Evolutionary conservation across 2,113 vertebrate genomes (phyloP).

Genomic region (Trichomycterus rosablanca): DNA sequence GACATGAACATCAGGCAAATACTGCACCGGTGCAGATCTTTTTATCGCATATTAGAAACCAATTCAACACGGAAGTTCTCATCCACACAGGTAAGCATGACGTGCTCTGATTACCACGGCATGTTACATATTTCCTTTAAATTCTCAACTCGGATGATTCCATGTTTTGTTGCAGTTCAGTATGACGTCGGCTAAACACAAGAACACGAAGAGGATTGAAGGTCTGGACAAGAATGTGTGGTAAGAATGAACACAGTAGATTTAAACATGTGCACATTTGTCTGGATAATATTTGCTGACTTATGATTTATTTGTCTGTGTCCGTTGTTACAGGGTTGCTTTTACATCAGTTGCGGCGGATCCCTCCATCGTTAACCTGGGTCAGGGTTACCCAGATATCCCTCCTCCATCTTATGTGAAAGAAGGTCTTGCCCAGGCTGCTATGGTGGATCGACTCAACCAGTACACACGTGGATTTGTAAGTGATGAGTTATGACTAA

Average conservation of each 20-base stretch:
- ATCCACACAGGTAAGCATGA: constrained; percentile 54
- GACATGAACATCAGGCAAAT: constrained; percentile 52
- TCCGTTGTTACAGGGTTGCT: constrained; percentile 76
- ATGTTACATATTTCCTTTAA: background rate
- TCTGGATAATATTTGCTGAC: no score
- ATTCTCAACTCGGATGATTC: constrained; percentile 12
- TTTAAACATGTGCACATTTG: no score
- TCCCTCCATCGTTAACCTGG: constrained; percentile 86
- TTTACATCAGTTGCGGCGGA: constrained; percentile 86
- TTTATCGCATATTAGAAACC: constrained; percentile 8
- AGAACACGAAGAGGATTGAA: constrained; percentile 82
- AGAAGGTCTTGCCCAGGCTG: constrained; percentile 77
- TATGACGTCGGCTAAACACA: constrained; percentile 77
- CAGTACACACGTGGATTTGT: constrained; percentile 95
- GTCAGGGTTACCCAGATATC: constrained; percentile 87
- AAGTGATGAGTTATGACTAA: constrained; percentile 59
- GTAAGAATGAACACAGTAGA: constrained; percentile 62
- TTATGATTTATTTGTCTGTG: background rate
- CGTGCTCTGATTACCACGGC: background rate
- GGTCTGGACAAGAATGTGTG: constrained; percentile 89
- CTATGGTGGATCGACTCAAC: constrained; percentile 76
- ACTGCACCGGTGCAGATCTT: constrained; percentile 29
- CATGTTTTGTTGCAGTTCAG: constrained; percentile 55
- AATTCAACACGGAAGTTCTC: constrained; percentile 40
- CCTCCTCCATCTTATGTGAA: constrained; percentile 83